A percentile compares a stretch with the other conserved stretches of the same genome.
Conservation (phyloP, 2,113 vertebrate species). For the Delphinapterus leucas region DNA sequence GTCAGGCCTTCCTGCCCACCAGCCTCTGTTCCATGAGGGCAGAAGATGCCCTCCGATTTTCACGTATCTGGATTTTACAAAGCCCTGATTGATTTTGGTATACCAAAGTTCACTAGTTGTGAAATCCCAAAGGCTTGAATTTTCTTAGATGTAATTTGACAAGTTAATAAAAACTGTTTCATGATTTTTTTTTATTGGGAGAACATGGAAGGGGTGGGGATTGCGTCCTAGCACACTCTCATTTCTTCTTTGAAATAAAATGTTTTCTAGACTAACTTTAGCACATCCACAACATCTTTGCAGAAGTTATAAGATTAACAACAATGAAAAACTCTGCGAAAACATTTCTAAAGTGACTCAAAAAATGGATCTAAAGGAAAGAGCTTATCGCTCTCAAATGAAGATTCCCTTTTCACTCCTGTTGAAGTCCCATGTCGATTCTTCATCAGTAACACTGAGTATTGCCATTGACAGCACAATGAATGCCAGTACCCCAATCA, state of each 20-base stretch:
- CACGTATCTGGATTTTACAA: neutral
- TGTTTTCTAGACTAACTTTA: neutral
- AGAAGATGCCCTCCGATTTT: neutral
- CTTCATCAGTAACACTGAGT: constrained; percentile 64
- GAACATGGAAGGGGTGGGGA: neutral
- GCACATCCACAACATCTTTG: neutral
- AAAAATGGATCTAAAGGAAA: neutral
- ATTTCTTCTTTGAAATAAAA: constrained; percentile 17
- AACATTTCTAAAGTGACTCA: neutral
- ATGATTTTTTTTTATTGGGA: constrained; percentile 8
- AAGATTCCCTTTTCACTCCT: neutral
- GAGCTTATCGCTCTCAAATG: neutral
- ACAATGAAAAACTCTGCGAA: neutral
- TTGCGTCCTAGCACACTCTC: neutral
- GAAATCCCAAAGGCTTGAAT: neutral
- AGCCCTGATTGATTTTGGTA: neutral
- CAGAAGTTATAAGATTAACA: neutral
- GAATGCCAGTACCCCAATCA: constrained; percentile 74
- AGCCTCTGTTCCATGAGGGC: neutral
- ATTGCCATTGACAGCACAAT: constrained; percentile 65
- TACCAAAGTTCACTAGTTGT: neutral
- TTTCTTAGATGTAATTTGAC: constrained; percentile 1
- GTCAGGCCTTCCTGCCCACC: neutral
- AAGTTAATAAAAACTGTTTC: neutral
- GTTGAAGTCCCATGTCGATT: neutral